phyloP scores from a whole-genome alignment of 2,113 vertebrate genomes.

The Taurulus bubalis region DNA sequence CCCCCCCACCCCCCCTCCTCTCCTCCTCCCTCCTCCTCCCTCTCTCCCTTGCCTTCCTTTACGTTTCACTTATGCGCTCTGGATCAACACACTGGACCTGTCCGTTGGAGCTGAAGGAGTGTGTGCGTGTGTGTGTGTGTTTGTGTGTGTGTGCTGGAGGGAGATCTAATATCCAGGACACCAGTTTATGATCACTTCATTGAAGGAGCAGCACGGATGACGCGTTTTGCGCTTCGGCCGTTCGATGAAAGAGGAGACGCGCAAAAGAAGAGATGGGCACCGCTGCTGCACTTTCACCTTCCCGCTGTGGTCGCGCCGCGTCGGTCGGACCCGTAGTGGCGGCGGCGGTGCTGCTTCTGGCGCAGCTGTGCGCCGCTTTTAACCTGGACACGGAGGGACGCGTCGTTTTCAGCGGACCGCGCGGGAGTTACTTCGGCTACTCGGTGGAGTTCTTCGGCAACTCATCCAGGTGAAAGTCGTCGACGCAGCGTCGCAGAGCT shows the following conservation, averaged over 20 bases:
- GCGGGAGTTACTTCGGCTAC: constrained; percentile 76
- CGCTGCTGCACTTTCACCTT: constrained; percentile 51
- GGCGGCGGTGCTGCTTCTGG: constrained; percentile 20
- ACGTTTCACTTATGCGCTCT: constrained; percentile 24
- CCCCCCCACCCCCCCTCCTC: background rate
- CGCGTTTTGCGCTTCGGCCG: constrained; percentile 57
- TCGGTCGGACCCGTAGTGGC: constrained; percentile 33
- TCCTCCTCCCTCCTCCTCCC: constrained; percentile 4
- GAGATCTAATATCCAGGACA: background rate
- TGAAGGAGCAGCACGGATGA: constrained; percentile 66
- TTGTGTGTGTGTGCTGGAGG: no score
- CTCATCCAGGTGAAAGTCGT: constrained; percentile 66
- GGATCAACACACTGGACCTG: constrained; percentile 43
- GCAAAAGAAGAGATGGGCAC: constrained; percentile 69
- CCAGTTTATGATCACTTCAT: background rate
- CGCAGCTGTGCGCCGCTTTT: constrained; percentile 68
- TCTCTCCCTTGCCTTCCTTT: constrained; percentile 3
- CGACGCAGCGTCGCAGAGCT: background rate
- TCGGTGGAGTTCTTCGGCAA: constrained; percentile 75
- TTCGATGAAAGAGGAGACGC: constrained; percentile 69
- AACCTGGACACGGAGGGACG: constrained; percentile 73
- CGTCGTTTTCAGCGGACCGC: constrained; percentile 69
- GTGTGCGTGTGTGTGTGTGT: background rate
- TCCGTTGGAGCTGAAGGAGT: constrained; percentile 15
- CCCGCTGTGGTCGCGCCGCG: background rate